These are phyloP conservation scores for Bubo bubo DNA, from an alignment of 2,113 vertebrate species.

Conservation along the genomic window DNA sequence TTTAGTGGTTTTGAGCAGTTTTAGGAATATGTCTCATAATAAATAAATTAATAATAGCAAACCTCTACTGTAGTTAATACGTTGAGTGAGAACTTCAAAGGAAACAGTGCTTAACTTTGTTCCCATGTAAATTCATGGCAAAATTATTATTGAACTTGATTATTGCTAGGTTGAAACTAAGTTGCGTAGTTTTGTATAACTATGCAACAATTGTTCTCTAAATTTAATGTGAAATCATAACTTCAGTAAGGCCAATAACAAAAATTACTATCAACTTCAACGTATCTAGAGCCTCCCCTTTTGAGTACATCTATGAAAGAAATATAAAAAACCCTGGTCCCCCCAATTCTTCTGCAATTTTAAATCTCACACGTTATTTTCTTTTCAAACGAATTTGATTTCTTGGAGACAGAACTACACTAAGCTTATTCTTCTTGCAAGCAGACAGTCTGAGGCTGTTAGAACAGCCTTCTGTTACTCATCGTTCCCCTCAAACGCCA, in stretches of 20 bases:
- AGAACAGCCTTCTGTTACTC: background rate
- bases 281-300: background rate
- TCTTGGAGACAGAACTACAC: background rate
- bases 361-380: background rate
- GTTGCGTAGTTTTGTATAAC: background rate
- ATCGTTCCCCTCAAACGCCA: background rate
- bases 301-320: background rate
- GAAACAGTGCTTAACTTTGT: background rate
- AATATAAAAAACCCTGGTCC: background rate
- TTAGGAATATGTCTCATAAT: background rate
- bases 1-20: background rate
- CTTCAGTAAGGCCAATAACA: background rate
- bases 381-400: background rate
- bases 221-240: background rate
- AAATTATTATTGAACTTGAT: background rate
- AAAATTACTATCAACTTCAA: background rate
- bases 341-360: background rate
- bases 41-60: background rate
- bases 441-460: background rate
- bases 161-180: background rate
- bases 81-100: background rate
- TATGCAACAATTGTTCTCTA: background rate
- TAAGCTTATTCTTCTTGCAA: background rate
- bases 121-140: background rate
- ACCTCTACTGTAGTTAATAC: background rate